phyloP scores from a whole-genome alignment of 1,140 invertebrate genomes.

The Sinonovacula constricta region DNA sequence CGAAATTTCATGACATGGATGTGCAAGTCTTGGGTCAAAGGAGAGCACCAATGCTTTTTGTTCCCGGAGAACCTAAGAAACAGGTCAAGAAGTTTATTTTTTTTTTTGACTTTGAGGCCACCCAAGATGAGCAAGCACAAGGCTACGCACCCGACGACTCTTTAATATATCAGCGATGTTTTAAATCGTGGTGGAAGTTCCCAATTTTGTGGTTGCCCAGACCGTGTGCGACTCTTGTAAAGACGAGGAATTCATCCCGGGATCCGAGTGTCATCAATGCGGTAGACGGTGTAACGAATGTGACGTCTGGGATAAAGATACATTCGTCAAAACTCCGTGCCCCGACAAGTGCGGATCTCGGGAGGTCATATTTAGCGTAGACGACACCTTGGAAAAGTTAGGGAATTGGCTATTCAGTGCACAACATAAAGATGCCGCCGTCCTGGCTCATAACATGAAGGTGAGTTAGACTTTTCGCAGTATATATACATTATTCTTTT shows the following conservation, averaged over 20 bases:
- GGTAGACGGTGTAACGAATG: background rate
- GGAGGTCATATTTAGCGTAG: slow-evolving; percentile 24
- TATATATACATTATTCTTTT: too few relatives aligned
- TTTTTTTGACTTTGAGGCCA: too few relatives aligned
- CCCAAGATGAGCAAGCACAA: too few relatives aligned
- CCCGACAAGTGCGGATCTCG: slow-evolving; percentile 4
- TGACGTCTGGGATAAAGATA: background rate
- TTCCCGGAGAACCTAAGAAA: too few relatives aligned
- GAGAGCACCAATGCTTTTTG: too few relatives aligned
- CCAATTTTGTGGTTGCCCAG: slow-evolving; percentile 19
- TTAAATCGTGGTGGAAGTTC: background rate
- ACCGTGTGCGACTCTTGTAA: background rate
- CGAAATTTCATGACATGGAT: too few relatives aligned
- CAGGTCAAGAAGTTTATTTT: too few relatives aligned
- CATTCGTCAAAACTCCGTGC: background rate
- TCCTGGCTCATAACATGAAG: too few relatives aligned
- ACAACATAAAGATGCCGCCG: background rate
- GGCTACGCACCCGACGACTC: too few relatives aligned
- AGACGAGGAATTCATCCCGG: background rate
- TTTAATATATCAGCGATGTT: background rate
- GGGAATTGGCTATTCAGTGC: slow-evolving; percentile 26
- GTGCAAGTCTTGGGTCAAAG: too few relatives aligned
- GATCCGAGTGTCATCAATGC: background rate
- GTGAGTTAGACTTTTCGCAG: too few relatives aligned
- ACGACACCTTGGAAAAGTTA: slow-evolving; percentile 6